Evolutionary conservation across 2,888 invertebrate species (phyloP).

Genomic region (Rhagophthalmus giganteus): DNA sequence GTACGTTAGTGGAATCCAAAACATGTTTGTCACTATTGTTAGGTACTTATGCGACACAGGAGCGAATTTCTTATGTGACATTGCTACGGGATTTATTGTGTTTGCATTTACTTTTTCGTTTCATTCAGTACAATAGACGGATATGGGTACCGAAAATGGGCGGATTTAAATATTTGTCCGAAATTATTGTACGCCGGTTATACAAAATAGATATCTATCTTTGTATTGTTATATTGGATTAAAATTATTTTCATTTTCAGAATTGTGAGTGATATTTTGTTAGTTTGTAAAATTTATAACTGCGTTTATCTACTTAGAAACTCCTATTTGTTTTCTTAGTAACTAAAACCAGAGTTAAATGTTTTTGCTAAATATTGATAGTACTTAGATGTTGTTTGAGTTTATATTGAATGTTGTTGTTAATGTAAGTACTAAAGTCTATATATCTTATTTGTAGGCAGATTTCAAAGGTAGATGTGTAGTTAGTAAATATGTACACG

Average conservation of each 20-base stretch:
- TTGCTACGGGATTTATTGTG: constrained; percentile 37
- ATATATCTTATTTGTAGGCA: not conserved
- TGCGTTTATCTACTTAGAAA: too few species aligned
- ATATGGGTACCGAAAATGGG: constrained; percentile 18
- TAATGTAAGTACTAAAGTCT: not conserved
- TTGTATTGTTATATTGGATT: not conserved
- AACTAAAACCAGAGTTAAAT: too few species aligned
- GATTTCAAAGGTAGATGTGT: not conserved
- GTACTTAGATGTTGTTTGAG: too few species aligned
- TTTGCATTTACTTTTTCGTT: constrained; percentile 32
- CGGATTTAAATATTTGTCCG: constrained; percentile 29
- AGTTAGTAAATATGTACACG: too few species aligned
- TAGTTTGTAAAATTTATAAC: not conserved
- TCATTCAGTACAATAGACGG: constrained; percentile 16
- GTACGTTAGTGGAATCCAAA: constrained; percentile 26
- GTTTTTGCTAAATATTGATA: too few species aligned
- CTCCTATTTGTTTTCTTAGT: too few species aligned
- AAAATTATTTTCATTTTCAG: not conserved
- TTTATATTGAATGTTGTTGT: not conserved
- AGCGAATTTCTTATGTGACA: constrained; percentile 44
- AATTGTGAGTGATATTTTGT: not conserved
- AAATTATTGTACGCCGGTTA: constrained; percentile 13
- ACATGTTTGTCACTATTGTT: constrained; percentile 45
- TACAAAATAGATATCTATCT: not conserved
- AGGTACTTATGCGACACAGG: constrained; percentile 44